Base-by-base conservation (phyloP, 2,113 vertebrate genomes). In the Pelvicachromis taeniatus region DNA sequence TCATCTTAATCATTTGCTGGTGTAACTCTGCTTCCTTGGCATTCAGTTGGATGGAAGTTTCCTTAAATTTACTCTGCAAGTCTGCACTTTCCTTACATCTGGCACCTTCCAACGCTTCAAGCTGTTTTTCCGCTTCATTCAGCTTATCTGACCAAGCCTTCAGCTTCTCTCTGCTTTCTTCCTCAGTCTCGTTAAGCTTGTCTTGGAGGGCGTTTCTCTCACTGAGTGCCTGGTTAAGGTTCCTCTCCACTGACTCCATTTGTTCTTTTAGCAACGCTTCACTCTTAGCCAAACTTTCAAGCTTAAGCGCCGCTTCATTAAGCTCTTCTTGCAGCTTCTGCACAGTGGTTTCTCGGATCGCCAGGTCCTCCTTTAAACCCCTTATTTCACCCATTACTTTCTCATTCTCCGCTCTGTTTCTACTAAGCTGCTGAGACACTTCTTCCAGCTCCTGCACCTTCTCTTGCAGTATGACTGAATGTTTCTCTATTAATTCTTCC, bases 311-410 rank as follows among this genome's bases (percentile, higher is more conserved):
- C 23, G 96, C 95, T 86, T 97, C 94, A 10, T 91, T 92, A 5
- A 99, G 90, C 45, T 98, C 96, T 31, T 97, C 96, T 82, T 97
- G 96, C 42, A 99, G 89, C 61, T 97, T 96, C 85, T 96, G 95
- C 50, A 98, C 88, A 7, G 91, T 91, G n/a, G 94, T 92, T 16
- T 96, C 96, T 84, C 86, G 95, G 80, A 96, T 96, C 1, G 52
- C 80, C 33, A 96, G 92, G 6, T 97, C 97, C 75, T 98, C 97
- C 89, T 94, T 97, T 70, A 99, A 88, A 3, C 80, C 55, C 0
- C 78, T 92, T 9, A 97, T 84, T 75, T 98, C 96, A 83, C 77
- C 87, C 45, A 78, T 88, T 45, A 93, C 82, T 50, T 90, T 90
- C 11, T 97, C 97, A 23, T 95, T 97, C 82, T 98, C 97, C 45